Conservation (phyloP, 2,797 vertebrate species). For the Leptodactylus fallax region DNA sequence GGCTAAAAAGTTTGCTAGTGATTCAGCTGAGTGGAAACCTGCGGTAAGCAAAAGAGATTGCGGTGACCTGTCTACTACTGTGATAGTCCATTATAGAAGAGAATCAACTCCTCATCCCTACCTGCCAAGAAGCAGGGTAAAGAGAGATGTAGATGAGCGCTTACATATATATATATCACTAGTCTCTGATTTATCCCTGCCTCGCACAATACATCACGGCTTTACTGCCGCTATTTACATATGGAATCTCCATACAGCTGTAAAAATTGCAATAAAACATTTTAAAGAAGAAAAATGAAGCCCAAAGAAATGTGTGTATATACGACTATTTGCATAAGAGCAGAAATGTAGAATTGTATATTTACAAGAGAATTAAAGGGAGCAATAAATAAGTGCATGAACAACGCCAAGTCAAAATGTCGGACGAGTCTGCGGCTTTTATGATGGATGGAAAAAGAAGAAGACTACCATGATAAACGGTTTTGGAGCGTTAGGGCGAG, state of each 20-base stretch:
- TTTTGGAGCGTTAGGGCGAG: not conserved
- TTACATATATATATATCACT: conserved; percentile 9
- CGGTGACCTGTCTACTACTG: conserved; percentile 43
- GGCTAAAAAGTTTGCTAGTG: conserved; percentile 50
- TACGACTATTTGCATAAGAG: conserved; percentile 6
- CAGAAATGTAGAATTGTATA: conserved; percentile 21
- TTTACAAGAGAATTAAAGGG: conserved; percentile 14
- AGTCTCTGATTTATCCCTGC: not conserved
- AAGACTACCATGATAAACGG: not conserved
- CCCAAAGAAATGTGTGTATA: not conserved
- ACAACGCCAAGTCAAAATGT: not conserved
- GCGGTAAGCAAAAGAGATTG: conserved; percentile 64
- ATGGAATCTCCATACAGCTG: conserved; percentile 8
- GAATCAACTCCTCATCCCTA: conserved; percentile 10
- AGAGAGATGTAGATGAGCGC: conserved; percentile 15
- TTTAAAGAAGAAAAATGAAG: conserved; percentile 28
- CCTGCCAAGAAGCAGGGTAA: conserved; percentile 21
- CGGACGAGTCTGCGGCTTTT: not conserved
- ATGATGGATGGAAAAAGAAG: not conserved
- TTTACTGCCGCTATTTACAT: conserved; percentile 42
- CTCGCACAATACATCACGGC: not conserved
- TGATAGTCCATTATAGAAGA: conserved; percentile 37
- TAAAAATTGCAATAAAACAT: conserved; percentile 19
- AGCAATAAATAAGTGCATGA: conserved; percentile 18
- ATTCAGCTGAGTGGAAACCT: conserved; percentile 65